Evolutionary conservation across 2,113 vertebrate genomes (phyloP).

Genomic region (Salvator merianae): DNA sequence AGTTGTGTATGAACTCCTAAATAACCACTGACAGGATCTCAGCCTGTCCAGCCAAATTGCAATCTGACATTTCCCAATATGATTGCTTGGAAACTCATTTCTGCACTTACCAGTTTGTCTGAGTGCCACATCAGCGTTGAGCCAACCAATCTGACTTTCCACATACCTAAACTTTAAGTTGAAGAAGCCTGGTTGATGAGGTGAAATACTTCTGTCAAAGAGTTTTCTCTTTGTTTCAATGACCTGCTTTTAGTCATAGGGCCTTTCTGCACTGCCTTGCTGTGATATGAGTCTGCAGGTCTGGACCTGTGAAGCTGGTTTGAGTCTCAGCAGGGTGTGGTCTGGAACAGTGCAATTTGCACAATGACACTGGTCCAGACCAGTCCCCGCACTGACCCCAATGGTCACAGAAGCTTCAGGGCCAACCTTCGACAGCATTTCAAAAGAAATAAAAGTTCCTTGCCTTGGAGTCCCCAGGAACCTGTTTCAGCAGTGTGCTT

Average conservation of each 20-base stretch:
- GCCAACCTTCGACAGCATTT: no score
- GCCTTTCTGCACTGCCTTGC: no score
- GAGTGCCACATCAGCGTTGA: background rate
- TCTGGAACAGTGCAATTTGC: no score
- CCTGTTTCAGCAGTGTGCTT: no score
- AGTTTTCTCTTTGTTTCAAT: background rate
- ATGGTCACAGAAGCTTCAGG: no score
- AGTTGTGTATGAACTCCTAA: background rate
- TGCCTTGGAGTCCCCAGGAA: no score
- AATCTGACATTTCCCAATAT: background rate
- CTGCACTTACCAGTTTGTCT: background rate
- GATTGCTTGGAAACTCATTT: background rate
- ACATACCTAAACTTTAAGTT: background rate
- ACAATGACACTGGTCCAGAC: no score
- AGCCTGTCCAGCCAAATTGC: background rate
- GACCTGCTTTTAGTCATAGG: background rate
- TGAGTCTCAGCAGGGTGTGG: no score
- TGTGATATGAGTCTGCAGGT: no score
- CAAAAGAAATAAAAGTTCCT: no score
- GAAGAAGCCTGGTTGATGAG: background rate
- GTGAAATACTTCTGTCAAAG: background rate
- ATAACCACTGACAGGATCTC: background rate
- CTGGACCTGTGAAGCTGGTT: no score
- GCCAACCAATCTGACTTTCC: background rate
- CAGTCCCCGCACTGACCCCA: no score